Evolutionary conservation across 2,797 vertebrate species (phyloP), one percentile per base, ranked within the genome.

Genomic region (Neosilurus mollespiculum): DNA sequence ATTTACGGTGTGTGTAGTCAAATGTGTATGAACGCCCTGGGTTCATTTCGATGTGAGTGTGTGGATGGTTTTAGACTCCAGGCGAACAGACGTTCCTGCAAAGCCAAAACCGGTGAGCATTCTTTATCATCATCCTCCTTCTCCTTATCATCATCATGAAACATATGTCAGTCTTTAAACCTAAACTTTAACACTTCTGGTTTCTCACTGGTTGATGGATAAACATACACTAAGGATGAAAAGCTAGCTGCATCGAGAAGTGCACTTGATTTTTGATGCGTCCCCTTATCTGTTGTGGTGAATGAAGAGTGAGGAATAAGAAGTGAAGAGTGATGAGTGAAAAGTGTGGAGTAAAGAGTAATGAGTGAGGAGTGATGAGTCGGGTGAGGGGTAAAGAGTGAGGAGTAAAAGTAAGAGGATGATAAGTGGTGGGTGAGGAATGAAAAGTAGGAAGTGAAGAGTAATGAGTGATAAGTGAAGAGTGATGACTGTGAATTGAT

Each of bases 11-110:
- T 89, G 34, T 97, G 96, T 15, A 96, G 95, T 90, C 96, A 97
- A 88, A 93, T 73, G 53, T 97, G 96, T 83, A 49, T 80, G 75
- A 97, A 97, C 86, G 95, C 93, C 0, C 86, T 92, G 0, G 96
- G 96, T 43, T 96, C 96, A 0, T 96, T 94, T 69, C 67, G 82
- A 2, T 97, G 96, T 87, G 91, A 93, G 71, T 97, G 96, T 85
- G 93, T 93, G 85, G 96, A 97, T 22, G 96, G 96, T 56, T 97
- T 95, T 11, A 85, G 95, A 30, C 91, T 96, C 75, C 96, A 96
- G 86, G 81, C 92, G 0, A 93, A 97, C 86, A 95, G 94, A 90
- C 94, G 91, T 80, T 94, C 95, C 86, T 97, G 96, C 92, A 96
- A 94, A 90, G 94, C 92, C 87, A 96, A 96, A 94, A 94, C 87